Percentiles rank a stretch among this genome's conserved stretches.
Evolutionary conservation across 2,888 invertebrate species (phyloP).

Genomic region (Sepiola atlantica): DNA sequence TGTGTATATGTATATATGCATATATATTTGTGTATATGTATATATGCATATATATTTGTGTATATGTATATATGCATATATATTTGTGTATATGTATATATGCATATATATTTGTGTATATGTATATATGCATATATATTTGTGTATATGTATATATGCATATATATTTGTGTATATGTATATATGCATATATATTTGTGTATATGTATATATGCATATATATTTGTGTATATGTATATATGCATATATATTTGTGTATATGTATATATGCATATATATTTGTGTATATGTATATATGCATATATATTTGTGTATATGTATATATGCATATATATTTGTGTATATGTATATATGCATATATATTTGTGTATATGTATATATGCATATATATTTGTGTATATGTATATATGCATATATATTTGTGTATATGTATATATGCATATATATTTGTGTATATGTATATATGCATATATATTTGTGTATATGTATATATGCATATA

Average conservation of each 20-base stretch:
- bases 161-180: no score
- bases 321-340: background rate
- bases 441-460: background rate
- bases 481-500: no score
- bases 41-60: background rate
- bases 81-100: background rate
- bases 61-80: background rate
- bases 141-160: no score
- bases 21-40: background rate
- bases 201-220: no score
- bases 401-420: background rate
- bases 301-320: background rate
- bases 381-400: background rate
- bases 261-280: slow-evolving; percentile 48
- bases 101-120: background rate
- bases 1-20: background rate
- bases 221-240: no score
- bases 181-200: no score
- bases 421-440: background rate
- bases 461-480: background rate
- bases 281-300: background rate
- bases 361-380: background rate
- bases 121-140: background rate
- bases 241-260: background rate
- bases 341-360: background rate